Evolutionary conservation across 1,140 invertebrate genomes (phyloP), one percentile per base, ranked within the genome.

Genomic region (Meloidogyne floridensis): DNA sequence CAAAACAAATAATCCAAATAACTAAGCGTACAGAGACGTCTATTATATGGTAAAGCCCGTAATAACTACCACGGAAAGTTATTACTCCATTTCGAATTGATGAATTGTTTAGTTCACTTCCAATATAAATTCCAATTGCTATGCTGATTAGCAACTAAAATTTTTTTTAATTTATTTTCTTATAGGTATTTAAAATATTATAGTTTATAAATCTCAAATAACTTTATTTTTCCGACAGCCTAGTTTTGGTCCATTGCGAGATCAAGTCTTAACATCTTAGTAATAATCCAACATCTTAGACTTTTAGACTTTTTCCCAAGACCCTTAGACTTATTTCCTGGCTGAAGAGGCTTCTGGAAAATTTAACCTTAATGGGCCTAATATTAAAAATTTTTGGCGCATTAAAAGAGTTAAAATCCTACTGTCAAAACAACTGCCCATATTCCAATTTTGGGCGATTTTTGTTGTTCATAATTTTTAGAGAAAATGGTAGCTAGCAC

Each of bases 1-100:
- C 70, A 72, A 81, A 81, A 53, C 80, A 81, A 53, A 81, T 54
- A 32, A 81, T 42, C 80, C 80, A 81, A 72, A 81, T 77, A 42
- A 81, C n/a, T 47, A 81, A 77, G 32, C 80, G 80, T 8, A 81
- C n/a, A 51, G 80, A 72, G 0, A 81, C 80, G 54, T 81, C 80
- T n/a, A 81, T 81, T 69, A 81, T 56, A n/a, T 81, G 80, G n/a
- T 75, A 81, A 54, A 75, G 53, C 13, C 54, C 80, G 71, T 81
- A 81, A 43, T 75, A 80, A 72, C 13, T 54, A 43, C 75, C 80
- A 47, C 51, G 11, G 59, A 81, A 81, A 20, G 73, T 65, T 72
- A 81, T 81, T 72, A 81, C 74, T n/a, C 80, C 80, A 59, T 81
- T 53, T 53, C 59, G 13, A 18, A 81, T 74, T 59, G 51, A 70